Base-by-base conservation (phyloP, 23 tunicate genomes). In the Trididemnum clinides region DNA sequence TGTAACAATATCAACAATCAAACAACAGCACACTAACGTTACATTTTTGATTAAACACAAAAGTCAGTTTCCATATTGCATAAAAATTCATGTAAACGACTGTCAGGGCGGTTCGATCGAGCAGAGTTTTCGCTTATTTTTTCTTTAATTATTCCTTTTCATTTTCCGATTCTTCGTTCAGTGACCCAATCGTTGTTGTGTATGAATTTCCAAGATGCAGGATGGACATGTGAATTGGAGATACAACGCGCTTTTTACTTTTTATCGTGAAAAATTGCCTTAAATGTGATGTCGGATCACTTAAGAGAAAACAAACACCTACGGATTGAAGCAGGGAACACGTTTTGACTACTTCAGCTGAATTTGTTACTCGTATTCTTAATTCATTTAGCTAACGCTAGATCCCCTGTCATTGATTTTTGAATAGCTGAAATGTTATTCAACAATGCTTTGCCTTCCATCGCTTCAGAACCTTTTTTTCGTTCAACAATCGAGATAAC, bases 361-460 rank as follows among this genome's bases (percentile, higher is more conserved):
- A 37, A 19, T 37, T 66, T 30, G 75, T 66, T 31, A 32, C 75
- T 32, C 25, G 75, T 29, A 66, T 32, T 5, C 31, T 32, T 32
- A 29, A 66, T 23, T 66, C 37, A 29, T 66, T n/a, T 20, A 3
- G 37, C 18, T 66, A 37, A 37, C 2, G 31, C 37, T 31, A 20
- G n/a, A 6, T 30, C 31, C 31, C 31, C 75, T 15, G 7, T 31
- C 6, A 3, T 31, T 66, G 75, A 37, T 59, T 59, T 59, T n/a
- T n/a, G n/a, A 10, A 59, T n/a, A 59, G 66, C 66, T 19, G 25
- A 59, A 28, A 59, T 59, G 25, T 59, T 66, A 37, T 66, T 66
- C 75, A 66, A 4, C 75, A 66, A 66, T 29, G 75, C 75, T 4
- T 37, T 37, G 31, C n/a, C 75, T 66, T 66, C 37, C 75, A 66